phyloP scores from a whole-genome alignment of 2,797 vertebrate genomes.

The Babyrousa celebensis region DNA sequence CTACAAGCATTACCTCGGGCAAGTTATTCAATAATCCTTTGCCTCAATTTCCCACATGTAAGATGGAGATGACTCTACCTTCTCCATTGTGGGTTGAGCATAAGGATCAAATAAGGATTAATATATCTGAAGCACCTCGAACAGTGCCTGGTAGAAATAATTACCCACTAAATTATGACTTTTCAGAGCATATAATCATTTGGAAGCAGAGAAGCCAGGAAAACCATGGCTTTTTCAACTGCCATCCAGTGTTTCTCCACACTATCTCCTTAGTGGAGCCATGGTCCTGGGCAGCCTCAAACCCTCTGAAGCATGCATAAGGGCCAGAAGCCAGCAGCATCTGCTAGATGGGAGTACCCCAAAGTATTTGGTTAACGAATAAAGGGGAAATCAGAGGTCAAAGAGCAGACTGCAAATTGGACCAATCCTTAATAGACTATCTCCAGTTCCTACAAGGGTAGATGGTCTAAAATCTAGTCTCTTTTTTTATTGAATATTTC shows the following conservation, averaged over 20 bases:
- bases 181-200: conserved; percentile 15
- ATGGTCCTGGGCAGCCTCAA: neutral
- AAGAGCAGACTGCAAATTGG: conserved; percentile 14
- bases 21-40: neutral
- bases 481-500: neutral
- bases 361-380: neutral
- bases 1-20: neutral
- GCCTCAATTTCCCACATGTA: neutral
- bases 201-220: neutral
- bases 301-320: neutral
- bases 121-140: neutral
- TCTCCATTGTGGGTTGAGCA: neutral
- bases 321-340: neutral
- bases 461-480: neutral
- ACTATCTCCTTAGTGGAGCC: neutral
- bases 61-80: neutral
- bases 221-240: neutral
- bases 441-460: neutral
- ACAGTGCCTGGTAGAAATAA: neutral
- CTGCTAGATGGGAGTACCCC: neutral
- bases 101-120: neutral
- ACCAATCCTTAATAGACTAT: neutral
- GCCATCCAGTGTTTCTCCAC: neutral
- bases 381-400: conserved; percentile 15
- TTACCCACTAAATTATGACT: neutral